Conservation (phyloP, 1,140 invertebrate species). For the Lethocerus indicus region DNA sequence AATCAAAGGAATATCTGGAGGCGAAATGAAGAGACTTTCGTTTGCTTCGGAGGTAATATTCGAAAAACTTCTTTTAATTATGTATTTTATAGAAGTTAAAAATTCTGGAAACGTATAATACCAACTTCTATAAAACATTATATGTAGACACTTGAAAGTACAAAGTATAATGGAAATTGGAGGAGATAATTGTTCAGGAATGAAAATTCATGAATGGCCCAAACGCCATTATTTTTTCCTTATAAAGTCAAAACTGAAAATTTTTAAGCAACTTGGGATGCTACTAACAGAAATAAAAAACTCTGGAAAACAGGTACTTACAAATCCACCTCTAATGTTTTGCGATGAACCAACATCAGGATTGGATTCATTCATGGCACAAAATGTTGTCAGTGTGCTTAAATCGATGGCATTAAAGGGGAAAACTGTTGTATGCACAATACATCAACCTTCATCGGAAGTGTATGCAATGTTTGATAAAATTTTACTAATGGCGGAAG, state of each 20-base stretch:
- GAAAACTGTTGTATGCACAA: conserved; percentile 85
- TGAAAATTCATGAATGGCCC: not conserved
- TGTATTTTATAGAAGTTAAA: no score
- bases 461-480: conserved; percentile 82
- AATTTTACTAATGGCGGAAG: conserved; percentile 80
- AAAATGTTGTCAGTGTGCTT: conserved; percentile 74
- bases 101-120: no score
- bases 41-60: conserved; percentile 83
- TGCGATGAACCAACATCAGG: conserved; percentile 95
- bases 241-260: not conserved
- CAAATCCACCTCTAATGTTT: conserved; percentile 86
- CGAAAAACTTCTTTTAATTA: no score
- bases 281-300: no score
- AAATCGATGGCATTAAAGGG: conserved; percentile 62
- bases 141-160: no score
- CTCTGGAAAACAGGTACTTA: conserved; percentile 63
- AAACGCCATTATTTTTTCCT: not conserved
- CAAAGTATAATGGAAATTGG: no score
- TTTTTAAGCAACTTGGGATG: no score
- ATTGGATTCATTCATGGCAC: conserved; percentile 69
- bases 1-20: conserved; percentile 85
- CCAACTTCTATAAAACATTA: no score
- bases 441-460: conserved; percentile 93
- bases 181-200: no score
- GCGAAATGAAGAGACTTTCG: conserved; percentile 87